phyloP scores from a whole-genome alignment of 2,888 invertebrate genomes.

The Mycogona germanica region DNA sequence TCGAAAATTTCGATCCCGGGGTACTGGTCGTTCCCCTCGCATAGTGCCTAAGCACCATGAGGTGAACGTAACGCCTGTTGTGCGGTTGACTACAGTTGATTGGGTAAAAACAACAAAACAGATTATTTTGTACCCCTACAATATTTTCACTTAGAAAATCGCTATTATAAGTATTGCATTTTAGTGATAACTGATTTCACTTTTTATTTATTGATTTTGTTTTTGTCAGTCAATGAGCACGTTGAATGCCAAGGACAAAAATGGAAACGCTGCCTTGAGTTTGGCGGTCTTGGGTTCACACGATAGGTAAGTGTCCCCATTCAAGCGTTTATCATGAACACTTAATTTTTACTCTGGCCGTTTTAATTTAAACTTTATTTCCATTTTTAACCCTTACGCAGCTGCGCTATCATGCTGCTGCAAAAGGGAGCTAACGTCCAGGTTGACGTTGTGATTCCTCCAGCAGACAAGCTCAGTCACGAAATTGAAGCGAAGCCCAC shows the following conservation, averaged over 20 bases:
- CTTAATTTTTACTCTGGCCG: neutral
- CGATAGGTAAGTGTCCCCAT: constrained; percentile 31
- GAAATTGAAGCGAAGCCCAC: constrained; percentile 25
- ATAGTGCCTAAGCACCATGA: no score
- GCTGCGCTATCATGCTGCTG: constrained; percentile 36
- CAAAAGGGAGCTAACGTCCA: constrained; percentile 33
- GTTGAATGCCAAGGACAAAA: constrained; percentile 31
- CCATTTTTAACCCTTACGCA: constrained; percentile 20
- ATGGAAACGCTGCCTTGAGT: constrained; percentile 39
- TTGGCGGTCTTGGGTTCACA: constrained; percentile 36
- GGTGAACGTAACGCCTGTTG: no score
- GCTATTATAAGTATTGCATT: no score
- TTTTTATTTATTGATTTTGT: constrained; percentile 9
- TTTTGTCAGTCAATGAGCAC: constrained; percentile 25
- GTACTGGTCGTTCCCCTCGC: no score
- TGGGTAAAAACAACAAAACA: no score
- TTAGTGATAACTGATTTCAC: no score
- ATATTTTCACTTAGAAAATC: no score
- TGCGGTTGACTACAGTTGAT: no score
- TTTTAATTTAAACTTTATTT: no score
- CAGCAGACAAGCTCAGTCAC: constrained; percentile 13
- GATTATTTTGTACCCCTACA: no score
- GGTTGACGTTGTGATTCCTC: constrained; percentile 26
- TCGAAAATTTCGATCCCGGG: no score
- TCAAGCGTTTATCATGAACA: constrained; percentile 7